Conservation (phyloP, 2,113 vertebrate genomes). For the Emydocephalus ijimae region DNA sequence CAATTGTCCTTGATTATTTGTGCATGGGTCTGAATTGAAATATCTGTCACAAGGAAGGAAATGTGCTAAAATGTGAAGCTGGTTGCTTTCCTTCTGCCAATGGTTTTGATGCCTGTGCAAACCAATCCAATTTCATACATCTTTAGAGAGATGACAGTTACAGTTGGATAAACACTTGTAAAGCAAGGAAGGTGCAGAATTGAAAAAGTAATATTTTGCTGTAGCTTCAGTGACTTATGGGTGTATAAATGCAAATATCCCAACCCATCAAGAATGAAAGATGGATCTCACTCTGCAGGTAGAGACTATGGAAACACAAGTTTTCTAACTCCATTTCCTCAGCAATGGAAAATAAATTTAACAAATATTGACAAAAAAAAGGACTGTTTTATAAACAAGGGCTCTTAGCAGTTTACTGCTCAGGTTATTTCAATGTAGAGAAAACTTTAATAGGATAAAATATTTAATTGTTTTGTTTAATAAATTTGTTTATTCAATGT, state of each 20-base stretch:
- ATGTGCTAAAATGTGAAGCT: constrained; percentile 48
- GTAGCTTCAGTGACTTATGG: constrained; percentile 24
- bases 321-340: constrained; percentile 29
- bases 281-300: constrained; percentile 6
- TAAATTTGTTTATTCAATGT: neutral
- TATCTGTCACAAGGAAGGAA: constrained; percentile 59
- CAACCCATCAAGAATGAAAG: neutral
- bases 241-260: constrained; percentile 2
- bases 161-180: constrained; percentile 36
- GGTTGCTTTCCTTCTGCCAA: constrained; percentile 30
- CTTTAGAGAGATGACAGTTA: constrained; percentile 32
- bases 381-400: neutral
- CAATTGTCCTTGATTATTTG: constrained; percentile 65
- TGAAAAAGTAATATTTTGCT: constrained; percentile 18
- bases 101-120: constrained; percentile 43
- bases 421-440: neutral
- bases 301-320: neutral
- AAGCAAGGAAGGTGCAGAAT: constrained; percentile 39
- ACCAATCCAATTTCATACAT: constrained; percentile 38
- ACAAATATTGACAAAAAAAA: neutral
- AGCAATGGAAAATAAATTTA: neutral
- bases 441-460: neutral
- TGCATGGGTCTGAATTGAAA: constrained; percentile 66
- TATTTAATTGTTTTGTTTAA: neutral
- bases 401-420: neutral